Conservation (phyloP, 2,797 vertebrate genomes). For the Sebastes iracundus region DNA sequence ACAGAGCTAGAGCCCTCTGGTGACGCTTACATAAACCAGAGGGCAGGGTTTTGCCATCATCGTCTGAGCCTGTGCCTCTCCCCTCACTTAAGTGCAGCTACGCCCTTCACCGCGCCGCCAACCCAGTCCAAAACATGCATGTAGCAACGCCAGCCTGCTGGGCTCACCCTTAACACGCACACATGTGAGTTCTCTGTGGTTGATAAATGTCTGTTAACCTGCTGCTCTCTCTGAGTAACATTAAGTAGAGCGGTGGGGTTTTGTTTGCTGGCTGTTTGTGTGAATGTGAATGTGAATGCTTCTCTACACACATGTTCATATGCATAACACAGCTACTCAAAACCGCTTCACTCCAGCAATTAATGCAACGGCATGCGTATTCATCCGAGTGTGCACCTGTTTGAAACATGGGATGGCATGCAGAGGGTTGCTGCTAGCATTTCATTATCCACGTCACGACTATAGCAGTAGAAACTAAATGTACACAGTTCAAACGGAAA, state of each 20-base stretch:
- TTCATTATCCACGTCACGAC: constrained; percentile 37
- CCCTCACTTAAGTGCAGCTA: constrained; percentile 46
- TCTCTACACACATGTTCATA: background rate
- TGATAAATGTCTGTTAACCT: constrained; percentile 60
- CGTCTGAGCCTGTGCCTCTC: constrained; percentile 65
- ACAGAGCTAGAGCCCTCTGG: constrained; percentile 13
- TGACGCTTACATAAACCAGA: constrained; percentile 18
- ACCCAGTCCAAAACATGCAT: constrained; percentile 69
- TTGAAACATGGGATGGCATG: constrained; percentile 22
- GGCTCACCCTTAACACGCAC: constrained; percentile 51
- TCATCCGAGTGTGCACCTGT: constrained; percentile 21
- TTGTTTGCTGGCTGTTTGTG: constrained; percentile 25
- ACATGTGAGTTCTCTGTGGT: constrained; percentile 32
- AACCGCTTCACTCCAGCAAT: constrained; percentile 19
- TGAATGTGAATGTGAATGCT: constrained; percentile 43
- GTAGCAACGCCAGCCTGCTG: constrained; percentile 46
- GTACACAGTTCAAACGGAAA: constrained; percentile 14
- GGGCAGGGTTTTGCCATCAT: constrained; percentile 22
- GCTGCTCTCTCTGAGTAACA: constrained; percentile 40
- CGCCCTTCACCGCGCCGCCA: constrained; percentile 36
- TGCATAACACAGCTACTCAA: constrained; percentile 20
- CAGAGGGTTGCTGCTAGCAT: constrained; percentile 19
- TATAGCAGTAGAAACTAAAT: constrained; percentile 16
- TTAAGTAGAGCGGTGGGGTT: background rate
- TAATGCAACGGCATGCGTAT: constrained; percentile 8